Conservation (phyloP, 2,113 vertebrate genomes). For the Tinamus guttatus region DNA sequence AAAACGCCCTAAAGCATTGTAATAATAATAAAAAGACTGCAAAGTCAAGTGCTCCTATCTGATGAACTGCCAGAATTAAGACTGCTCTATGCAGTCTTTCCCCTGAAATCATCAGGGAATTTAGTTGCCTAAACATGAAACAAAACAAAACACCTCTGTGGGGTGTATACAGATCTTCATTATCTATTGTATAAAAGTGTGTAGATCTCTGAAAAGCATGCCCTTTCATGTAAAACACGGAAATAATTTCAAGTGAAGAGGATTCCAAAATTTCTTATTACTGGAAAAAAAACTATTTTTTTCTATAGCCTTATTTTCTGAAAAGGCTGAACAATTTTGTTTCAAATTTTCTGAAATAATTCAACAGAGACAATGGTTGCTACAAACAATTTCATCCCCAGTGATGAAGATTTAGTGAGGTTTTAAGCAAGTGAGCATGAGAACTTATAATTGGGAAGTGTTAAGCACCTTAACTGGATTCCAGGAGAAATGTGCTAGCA, state of each 20-base stretch:
- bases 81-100: not conserved
- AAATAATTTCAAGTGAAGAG: not conserved
- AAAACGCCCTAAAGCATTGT: not conserved
- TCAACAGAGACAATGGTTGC: not conserved
- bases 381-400: not conserved
- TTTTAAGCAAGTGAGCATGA: not conserved
- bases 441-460: not conserved
- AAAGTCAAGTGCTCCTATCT: not conserved
- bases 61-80: conserved; percentile 5
- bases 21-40: not conserved
- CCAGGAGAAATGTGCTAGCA: not conserved
- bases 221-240: not conserved
- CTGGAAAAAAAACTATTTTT: rapidly evolving
- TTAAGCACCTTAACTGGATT: not conserved
- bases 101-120: not conserved
- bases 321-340: not conserved
- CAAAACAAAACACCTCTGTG: not conserved
- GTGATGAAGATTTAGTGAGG: not conserved
- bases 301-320: not conserved
- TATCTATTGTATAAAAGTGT: not conserved
- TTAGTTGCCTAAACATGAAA: not conserved
- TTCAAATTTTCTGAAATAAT: not conserved
- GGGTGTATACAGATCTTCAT: not conserved
- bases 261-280: not conserved
- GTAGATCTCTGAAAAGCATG: not conserved